Evolutionary conservation across 2,888 invertebrate genomes (phyloP).

Genomic region (Ennomos erosarius): DNA sequence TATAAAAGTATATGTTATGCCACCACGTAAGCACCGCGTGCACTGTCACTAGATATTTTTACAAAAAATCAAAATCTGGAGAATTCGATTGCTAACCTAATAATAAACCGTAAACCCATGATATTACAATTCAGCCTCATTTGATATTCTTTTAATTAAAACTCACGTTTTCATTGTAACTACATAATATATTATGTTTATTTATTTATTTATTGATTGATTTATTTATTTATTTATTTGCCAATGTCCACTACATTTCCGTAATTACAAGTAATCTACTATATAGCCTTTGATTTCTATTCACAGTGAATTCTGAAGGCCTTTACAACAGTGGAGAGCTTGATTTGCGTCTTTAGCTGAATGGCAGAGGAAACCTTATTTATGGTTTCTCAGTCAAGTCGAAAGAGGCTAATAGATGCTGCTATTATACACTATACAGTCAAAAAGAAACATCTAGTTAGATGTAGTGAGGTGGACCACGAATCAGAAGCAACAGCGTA

Average conservation of each 20-base stretch:
- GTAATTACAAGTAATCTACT: slow-evolving; percentile 12
- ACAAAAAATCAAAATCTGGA: too few species aligned
- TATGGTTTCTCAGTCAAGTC: slow-evolving; percentile 17
- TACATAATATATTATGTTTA: slow-evolving; percentile 22
- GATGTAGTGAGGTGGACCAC: too few species aligned
- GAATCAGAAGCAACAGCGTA: too few species aligned
- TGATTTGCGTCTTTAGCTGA: slow-evolving; percentile 18
- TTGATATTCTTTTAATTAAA: neutral
- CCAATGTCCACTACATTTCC: slow-evolving; percentile 25
- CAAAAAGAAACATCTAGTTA: too few species aligned
- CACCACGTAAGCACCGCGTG: too few species aligned
- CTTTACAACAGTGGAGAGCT: slow-evolving; percentile 27
- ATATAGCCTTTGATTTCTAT: slow-evolving; percentile 28
- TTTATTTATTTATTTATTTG: too few species aligned
- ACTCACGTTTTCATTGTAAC: neutral
- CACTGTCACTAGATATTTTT: too few species aligned
- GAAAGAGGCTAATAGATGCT: neutral
- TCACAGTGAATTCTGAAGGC: slow-evolving; percentile 29
- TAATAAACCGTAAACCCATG: too few species aligned
- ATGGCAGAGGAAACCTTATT: slow-evolving; percentile 16
- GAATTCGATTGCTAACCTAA: too few species aligned
- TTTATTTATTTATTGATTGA: too few species aligned
- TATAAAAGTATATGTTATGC: too few species aligned
- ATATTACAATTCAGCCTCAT: slow-evolving; percentile 1
- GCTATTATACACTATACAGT: too few species aligned